These are phyloP conservation scores for Struthio camelus DNA, from an alignment of 2,113 vertebrate genomes.

Conservation along the genomic window DNA sequence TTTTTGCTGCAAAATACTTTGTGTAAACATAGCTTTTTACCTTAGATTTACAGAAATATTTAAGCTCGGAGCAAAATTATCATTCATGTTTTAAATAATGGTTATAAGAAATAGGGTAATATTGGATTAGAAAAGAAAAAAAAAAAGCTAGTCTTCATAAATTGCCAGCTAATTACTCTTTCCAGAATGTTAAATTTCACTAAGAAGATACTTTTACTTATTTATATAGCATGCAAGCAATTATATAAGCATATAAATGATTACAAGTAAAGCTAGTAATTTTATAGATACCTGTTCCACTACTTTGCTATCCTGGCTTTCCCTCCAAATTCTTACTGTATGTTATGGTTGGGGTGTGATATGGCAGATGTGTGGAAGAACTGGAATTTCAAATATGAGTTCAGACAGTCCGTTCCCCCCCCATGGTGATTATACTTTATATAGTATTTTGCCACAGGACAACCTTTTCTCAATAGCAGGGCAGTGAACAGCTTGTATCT, in stretches of 20 bases:
- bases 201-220: background rate
- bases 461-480: constrained; percentile 24
- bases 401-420: too few species aligned
- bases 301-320: background rate
- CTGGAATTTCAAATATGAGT: background rate
- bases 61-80: background rate
- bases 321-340: background rate
- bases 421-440: background rate
- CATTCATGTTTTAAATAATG: background rate
- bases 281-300: background rate
- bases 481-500: constrained; percentile 36
- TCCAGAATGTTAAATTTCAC: background rate
- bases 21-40: constrained; percentile 31
- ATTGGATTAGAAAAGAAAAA: background rate
- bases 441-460: constrained; percentile 37
- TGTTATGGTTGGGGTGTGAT: background rate
- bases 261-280: background rate
- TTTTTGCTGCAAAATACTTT: constrained; percentile 42
- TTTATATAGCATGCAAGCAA: background rate
- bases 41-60: constrained; percentile 28
- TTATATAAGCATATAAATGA: background rate
- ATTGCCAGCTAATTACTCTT: background rate
- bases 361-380: background rate
- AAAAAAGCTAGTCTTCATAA: background rate
- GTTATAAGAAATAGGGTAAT: background rate